Conservation (phyloP, 2,797 vertebrate species). For the Acanthopagrus latus region DNA sequence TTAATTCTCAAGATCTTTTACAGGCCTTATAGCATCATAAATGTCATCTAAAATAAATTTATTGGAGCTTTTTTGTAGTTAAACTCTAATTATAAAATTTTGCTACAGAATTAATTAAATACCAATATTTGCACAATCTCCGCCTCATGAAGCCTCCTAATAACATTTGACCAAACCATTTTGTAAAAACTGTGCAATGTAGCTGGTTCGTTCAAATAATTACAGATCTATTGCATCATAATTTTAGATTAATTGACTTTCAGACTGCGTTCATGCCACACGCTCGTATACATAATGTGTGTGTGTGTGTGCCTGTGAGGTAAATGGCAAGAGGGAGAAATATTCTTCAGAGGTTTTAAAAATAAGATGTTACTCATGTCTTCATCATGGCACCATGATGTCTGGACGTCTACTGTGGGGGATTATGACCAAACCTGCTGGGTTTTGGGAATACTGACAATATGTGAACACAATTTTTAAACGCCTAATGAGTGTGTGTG, state of each 20-base stretch:
- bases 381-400: conserved; percentile 12
- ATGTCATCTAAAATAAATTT: no score
- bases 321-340: neutral
- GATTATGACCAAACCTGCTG: conserved; percentile 5
- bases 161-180: neutral
- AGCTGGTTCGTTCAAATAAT: neutral
- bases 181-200: neutral
- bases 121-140: neutral
- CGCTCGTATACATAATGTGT: neutral
- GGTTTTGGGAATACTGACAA: conserved; percentile 24
- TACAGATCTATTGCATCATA: neutral
- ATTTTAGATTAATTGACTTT: conserved; percentile 1
- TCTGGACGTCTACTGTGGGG: neutral
- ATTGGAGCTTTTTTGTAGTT: neutral
- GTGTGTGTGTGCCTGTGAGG: neutral
- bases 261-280: neutral
- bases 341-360: conserved; percentile 4
- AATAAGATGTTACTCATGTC: conserved; percentile 17
- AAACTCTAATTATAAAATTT: neutral
- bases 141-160: neutral
- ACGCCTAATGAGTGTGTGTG: conserved; percentile 39
- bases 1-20: neutral
- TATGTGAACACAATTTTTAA: conserved; percentile 38
- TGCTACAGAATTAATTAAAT: neutral
- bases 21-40: no score